Evolutionary conservation across 2,888 invertebrate genomes (phyloP).

Genomic region (Liopterus haemorrhoidalis): DNA sequence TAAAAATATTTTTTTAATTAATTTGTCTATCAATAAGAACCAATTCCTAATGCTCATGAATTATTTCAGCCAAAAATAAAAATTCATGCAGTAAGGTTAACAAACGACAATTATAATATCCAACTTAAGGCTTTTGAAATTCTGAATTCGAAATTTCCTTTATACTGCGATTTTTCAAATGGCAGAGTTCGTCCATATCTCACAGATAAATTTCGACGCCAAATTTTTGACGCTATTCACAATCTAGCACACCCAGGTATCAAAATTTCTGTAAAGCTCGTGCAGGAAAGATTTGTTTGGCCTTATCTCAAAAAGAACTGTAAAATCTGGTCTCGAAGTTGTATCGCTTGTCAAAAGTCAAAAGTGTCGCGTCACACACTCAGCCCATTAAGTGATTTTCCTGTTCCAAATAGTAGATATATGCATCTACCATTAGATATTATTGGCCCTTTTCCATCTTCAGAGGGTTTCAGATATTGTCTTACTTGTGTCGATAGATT

Average conservation of each 20-base stretch:
- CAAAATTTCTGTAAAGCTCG: constrained; percentile 20
- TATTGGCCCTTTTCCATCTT: constrained; percentile 27
- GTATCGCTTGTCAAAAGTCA: constrained; percentile 28
- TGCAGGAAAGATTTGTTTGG: constrained; percentile 32
- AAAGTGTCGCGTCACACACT: constrained; percentile 28
- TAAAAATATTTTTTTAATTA: too few species aligned
- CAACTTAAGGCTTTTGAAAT: too few species aligned
- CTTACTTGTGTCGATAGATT: constrained; percentile 34
- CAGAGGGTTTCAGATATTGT: constrained; percentile 28
- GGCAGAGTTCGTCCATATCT: too few species aligned
- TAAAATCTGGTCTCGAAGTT: constrained; percentile 23
- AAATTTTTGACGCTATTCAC: too few species aligned
- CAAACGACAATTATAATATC: too few species aligned
- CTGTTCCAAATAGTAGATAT: constrained; percentile 31
- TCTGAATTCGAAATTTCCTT: too few species aligned
- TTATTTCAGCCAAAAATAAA: too few species aligned
- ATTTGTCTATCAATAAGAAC: too few species aligned
- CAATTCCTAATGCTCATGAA: too few species aligned
- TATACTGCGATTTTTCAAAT: too few species aligned
- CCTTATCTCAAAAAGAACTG: constrained; percentile 29
- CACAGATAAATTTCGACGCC: too few species aligned
- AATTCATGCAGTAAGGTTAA: too few species aligned
- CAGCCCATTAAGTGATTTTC: constrained; percentile 19
- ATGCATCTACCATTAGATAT: constrained; percentile 33
- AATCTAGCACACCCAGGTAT: constrained; percentile 28